Conservation (phyloP, 2,888 invertebrate genomes). For the Pyrocoelia pectoralis region DNA sequence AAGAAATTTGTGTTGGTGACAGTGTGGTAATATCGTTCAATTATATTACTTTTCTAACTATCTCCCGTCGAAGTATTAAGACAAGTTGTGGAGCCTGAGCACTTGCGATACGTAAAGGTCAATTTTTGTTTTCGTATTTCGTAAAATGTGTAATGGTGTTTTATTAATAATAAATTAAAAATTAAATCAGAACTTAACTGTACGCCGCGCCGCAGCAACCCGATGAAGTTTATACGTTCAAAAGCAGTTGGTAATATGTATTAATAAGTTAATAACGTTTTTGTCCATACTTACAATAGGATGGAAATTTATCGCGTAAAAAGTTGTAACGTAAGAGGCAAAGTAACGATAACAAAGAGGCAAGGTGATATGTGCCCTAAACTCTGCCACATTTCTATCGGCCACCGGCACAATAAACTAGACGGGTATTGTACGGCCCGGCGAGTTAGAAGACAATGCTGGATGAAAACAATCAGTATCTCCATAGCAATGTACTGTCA, state of each 20-base stretch:
- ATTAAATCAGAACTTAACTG: too few species aligned
- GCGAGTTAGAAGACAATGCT: constrained; percentile 44
- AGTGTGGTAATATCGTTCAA: too few species aligned
- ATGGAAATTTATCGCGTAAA: constrained; percentile 18
- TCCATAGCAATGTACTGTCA: constrained; percentile 46
- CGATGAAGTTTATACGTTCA: not conserved
- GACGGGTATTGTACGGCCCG: constrained; percentile 43
- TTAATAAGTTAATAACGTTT: not conserved
- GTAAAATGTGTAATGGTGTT: too few species aligned
- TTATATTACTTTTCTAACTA: too few species aligned
- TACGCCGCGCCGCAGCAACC: too few species aligned
- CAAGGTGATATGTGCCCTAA: constrained; percentile 44
- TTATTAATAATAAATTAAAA: too few species aligned
- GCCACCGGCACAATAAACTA: constrained; percentile 42
- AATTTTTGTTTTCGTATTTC: too few species aligned
- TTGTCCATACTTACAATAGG: not conserved
- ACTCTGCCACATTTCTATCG: constrained; percentile 43
- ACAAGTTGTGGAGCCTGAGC: too few species aligned
- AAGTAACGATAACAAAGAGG: constrained; percentile 42
- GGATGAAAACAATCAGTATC: constrained; percentile 47
- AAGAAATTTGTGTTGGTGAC: too few species aligned
- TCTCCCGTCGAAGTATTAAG: too few species aligned
- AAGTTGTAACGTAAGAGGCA: constrained; percentile 6
- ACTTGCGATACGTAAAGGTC: too few species aligned
- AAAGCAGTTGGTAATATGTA: not conserved